Base-by-base conservation (phyloP, 53 echinoderm and acorn worm species). In the Holothuria leucospilota region DNA sequence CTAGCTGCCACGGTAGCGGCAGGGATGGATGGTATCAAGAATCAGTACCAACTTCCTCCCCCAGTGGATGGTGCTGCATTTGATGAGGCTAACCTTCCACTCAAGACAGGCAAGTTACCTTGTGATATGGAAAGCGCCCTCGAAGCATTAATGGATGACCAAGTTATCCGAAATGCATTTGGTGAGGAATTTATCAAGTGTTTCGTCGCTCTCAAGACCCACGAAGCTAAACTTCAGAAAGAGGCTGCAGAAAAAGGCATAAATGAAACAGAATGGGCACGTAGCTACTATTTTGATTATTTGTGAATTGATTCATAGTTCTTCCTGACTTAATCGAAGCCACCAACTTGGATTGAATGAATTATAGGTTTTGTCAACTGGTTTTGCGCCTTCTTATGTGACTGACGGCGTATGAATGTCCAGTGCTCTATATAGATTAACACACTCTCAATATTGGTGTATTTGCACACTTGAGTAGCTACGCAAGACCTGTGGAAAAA, bases 1-100 rank as follows among this genome's bases (percentile, higher is more conserved):
- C 58, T 93, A 34, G 93, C 93, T 63, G 93, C 90, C 26, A 85
- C 70, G 27, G 85, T 93, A 2, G 93, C 88, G 2, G 92, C 92
- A 39, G 91, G 91, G 34, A 88, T 91, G 46, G 91, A 89, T 23
- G 91, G 91, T 39, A 86, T 91, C 85, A 71, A 58, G 83, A 92
- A 80, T 26, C 67, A 81, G 20, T 81, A 68, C 30, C 69, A 87
- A 23, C 78, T 93, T 14, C 85, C 75, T 8, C 72, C 89, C 23
- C 89, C 86, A 11, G 41, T 84, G 8, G 30, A 58, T 29, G 92
- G 66, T 15, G 29, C 51, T 26, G 88, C 88, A 4, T 81, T 26
- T 56, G 75, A 88, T 24, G 68, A 77, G 13, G 69, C 29, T 8
- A 66, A 78, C 73, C 24, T 88, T 12, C 88, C 85, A 6, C 70